A percentile compares a stretch with the other conserved stretches of the same genome.
These are phyloP conservation scores for Cerceris rybyensis DNA, from an alignment of 2,888 invertebrate genomes.

Conservation along the genomic window DNA sequence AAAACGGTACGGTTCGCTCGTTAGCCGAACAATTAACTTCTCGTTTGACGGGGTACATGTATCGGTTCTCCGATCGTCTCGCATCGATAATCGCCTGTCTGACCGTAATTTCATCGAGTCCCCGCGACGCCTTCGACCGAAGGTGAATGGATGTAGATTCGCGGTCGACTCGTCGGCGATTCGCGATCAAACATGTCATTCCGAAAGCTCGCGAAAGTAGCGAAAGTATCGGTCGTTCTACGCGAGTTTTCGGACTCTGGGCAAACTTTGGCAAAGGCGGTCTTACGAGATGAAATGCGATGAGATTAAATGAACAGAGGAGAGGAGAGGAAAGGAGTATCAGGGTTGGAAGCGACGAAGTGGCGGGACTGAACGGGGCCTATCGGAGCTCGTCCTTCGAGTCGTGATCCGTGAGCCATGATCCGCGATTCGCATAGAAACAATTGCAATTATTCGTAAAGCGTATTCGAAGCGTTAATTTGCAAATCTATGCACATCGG, in stretches of 20 bases:
- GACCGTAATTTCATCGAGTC: background rate
- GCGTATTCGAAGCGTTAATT: constrained; percentile 28
- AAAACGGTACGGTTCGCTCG: background rate
- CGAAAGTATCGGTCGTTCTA: too few species aligned
- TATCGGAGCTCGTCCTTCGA: background rate
- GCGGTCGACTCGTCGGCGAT: too few species aligned
- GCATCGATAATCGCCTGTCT: background rate
- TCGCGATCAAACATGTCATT: too few species aligned
- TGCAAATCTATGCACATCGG: constrained; percentile 37
- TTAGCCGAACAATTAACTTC: constrained; percentile 5
- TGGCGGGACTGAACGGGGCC: too few species aligned
- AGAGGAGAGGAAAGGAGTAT: too few species aligned
- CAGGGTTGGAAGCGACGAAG: too few species aligned
- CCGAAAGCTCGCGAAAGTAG: too few species aligned
- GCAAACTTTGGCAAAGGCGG: too few species aligned
- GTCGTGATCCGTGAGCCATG: background rate
- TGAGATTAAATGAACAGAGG: too few species aligned
- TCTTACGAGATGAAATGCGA: too few species aligned
- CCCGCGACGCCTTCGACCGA: background rate
- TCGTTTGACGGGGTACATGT: background rate
- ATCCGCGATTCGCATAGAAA: constrained; percentile 19
- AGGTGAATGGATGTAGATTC: too few species aligned
- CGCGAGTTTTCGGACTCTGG: too few species aligned
- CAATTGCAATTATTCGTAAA: constrained; percentile 34
- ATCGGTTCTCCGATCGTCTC: background rate